phyloP scores from a whole-genome alignment of 2,888 invertebrate genomes.

The Meta bourneti region DNA sequence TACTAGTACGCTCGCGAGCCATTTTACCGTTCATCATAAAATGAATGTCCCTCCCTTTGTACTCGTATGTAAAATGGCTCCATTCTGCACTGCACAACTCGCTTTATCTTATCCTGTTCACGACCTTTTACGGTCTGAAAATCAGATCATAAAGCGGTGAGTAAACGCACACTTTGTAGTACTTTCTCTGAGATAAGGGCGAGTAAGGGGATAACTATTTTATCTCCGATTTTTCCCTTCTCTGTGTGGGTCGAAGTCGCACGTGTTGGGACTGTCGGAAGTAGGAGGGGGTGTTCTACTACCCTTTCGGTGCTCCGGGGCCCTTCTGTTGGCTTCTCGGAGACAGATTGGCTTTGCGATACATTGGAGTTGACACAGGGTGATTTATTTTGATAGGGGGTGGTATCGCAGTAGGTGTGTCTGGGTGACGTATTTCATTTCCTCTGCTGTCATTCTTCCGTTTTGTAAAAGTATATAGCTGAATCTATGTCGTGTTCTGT shows the following conservation, averaged over 20 bases:
- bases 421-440: neutral
- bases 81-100: neutral
- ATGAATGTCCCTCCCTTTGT: neutral
- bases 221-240: neutral
- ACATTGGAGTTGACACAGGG: neutral
- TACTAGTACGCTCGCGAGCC: neutral
- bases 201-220: neutral
- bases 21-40: neutral
- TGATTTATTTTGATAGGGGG: neutral
- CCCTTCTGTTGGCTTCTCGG: neutral
- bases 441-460: neutral
- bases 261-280: neutral
- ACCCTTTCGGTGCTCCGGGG: neutral
- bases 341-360: neutral
- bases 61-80: neutral
- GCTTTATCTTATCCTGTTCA: slow-evolving; percentile 60
- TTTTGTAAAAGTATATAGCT: neutral
- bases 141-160: slow-evolving; percentile 35
- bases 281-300: neutral
- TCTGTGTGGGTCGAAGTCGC: neutral
- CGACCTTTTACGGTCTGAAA: slow-evolving; percentile 52
- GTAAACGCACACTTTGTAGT: slow-evolving; percentile 15
- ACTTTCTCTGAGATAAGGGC: neutral
- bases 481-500: neutral
- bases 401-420: neutral